Base-by-base conservation (phyloP, 30 jellyfish, hydroid and myxozoan genomes). In the Sanderia malayensis region DNA sequence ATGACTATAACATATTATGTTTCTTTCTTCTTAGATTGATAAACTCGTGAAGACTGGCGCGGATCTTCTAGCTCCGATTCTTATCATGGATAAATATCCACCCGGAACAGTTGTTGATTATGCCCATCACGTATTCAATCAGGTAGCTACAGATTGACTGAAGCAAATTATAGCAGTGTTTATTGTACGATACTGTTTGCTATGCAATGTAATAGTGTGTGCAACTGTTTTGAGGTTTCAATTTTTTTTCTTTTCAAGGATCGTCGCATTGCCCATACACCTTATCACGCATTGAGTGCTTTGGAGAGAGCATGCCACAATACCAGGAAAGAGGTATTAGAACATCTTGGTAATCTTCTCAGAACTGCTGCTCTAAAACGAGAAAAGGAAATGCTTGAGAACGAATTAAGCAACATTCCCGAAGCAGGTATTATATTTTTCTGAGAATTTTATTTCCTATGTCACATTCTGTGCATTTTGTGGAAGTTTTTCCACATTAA, bases 61-160 rank as follows among this genome's bases (percentile, higher is more conserved):
- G 22, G 97, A 88, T 61, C 41, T 88, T 58, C 74, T 88, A 33
- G 82, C 97, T 22, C 97, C 97, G 1, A 93, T 88, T 31, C 21
- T 25, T 6, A 62, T 70, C 31, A 21, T 86, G 46, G 97, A 88
- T 17, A 88, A 82, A 70, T 70, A 9, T 44, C 94, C 86, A 34
- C 87, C 91, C 9, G 97, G 97, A 33, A 88, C 97, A 37, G 97
- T 82, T 23, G 95, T 88, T 22, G 97, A 88, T 62, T 88, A 88
- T 73, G 97, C 95, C 20, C 72, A 88, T 53, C 87, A 74, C 69
- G 87, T 88, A 3, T 88, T 88, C 70, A 69, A 74, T 58, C 97
- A 88, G 95, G 97, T 88, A 59, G 3, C 46, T 31, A 21, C n/a
- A n/a, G n/a, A n/a, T n/a, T n/a, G n/a, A n/a, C n/a, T n/a, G n/a